Conservation (phyloP, 2,113 vertebrate species). For the Sula dactylatra region DNA sequence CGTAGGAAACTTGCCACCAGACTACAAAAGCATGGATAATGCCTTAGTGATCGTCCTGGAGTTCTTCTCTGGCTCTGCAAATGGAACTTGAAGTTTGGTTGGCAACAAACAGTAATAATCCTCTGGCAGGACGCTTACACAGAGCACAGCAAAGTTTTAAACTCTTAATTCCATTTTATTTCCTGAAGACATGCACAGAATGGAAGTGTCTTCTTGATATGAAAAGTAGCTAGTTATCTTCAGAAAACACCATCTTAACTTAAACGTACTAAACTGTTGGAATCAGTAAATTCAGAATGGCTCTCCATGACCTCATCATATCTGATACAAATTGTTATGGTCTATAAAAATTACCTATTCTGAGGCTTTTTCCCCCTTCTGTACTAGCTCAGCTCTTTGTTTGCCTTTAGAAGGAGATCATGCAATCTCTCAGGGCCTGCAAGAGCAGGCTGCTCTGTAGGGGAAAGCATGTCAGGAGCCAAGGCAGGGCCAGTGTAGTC, state of each 20-base stretch:
- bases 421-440: background rate
- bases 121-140: background rate
- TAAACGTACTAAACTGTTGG: background rate
- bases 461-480: background rate
- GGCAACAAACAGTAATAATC: background rate
- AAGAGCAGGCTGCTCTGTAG: background rate
- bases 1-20: slow-evolving; percentile 5
- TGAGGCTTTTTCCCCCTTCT: background rate
- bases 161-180: background rate
- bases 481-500: background rate
- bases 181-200: background rate
- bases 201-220: background rate
- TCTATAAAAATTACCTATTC: background rate
- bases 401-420: background rate
- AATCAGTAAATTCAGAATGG: background rate
- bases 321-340: background rate
- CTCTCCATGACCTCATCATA: background rate
- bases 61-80: slow-evolving; percentile 31
- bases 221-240: background rate
- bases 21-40: slow-evolving; percentile 27
- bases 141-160: background rate
- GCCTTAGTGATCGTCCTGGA: background rate
- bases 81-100: background rate
- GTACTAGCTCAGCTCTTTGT: background rate
- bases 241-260: background rate